Percentiles rank a stretch among this genome's conserved stretches.
Conservation (phyloP, 2,113 vertebrate species). For the Perca flavescens region DNA sequence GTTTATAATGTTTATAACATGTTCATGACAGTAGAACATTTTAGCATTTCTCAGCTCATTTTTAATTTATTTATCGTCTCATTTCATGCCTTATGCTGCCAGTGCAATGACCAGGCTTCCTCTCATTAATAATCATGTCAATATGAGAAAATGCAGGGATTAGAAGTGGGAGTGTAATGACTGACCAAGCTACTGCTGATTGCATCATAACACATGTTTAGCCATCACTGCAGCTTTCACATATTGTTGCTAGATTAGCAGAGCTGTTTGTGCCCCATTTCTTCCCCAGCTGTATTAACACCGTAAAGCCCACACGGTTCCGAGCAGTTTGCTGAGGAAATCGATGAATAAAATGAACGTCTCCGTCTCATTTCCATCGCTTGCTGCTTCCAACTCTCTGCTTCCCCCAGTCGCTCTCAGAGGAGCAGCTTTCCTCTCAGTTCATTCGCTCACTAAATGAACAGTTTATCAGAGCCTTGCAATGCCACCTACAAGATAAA, state of each 20-base stretch:
- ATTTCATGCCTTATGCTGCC: not conserved
- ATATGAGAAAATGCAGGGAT: not conserved
- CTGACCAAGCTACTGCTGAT: not conserved
- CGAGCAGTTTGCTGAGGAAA: slow-evolving; percentile 57
- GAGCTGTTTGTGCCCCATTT: slow-evolving; percentile 9
- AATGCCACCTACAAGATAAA: not conserved
- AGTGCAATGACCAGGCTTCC: not conserved
- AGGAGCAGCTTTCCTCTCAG: slow-evolving; percentile 41
- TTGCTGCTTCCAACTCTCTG: slow-evolving; percentile 31
- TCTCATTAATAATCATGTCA: slow-evolving; percentile 8
- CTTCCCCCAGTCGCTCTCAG: slow-evolving; percentile 51
- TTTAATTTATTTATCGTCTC: no score
- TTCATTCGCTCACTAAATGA: slow-evolving; percentile 53
- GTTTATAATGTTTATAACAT: no score
- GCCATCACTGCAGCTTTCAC: slow-evolving; percentile 10
- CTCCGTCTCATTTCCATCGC: slow-evolving; percentile 44
- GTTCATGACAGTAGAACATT: no score
- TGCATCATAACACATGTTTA: not conserved
- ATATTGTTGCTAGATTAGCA: slow-evolving; percentile 13
- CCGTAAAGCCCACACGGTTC: slow-evolving; percentile 27
- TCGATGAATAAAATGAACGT: slow-evolving; percentile 65
- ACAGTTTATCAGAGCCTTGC: slow-evolving; percentile 16
- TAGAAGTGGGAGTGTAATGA: slow-evolving; percentile 13
- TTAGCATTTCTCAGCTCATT: no score
- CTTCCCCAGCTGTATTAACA: slow-evolving; percentile 10